phyloP scores from a whole-genome alignment of 2,797 vertebrate genomes.

The Argyrosomus regius region DNA sequence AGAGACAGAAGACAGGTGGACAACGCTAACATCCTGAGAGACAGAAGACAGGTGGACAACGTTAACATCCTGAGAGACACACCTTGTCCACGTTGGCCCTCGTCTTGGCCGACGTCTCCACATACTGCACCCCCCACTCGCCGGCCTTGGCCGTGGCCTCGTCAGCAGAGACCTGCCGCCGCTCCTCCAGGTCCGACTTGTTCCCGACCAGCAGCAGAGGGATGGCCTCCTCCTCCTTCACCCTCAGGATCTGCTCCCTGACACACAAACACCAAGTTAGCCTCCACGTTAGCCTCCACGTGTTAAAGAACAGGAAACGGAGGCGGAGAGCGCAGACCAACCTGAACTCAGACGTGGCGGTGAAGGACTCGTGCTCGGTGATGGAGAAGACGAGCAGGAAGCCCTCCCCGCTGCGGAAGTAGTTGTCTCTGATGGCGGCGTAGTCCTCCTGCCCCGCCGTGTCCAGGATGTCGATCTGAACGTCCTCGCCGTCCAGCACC shows the following conservation, averaged over 20 bases:
- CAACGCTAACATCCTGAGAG: too few species aligned
- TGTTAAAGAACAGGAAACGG: too few species aligned
- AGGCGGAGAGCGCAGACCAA: not conserved
- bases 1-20: too few species aligned
- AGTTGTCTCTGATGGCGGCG: slow-evolving; percentile 97
- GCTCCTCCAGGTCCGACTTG: slow-evolving; percentile 96
- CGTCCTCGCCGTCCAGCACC: slow-evolving; percentile 95
- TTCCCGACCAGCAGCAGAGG: slow-evolving; percentile 95
- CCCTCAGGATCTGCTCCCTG: slow-evolving; percentile 96
- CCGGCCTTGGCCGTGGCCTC: slow-evolving; percentile 89
- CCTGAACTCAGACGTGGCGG: slow-evolving; percentile 94
- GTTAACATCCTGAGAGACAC: too few species aligned
- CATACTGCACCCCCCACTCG: slow-evolving; percentile 95
- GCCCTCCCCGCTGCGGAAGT: slow-evolving; percentile 97
- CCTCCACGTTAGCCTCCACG: too few species aligned
- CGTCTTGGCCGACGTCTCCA: slow-evolving; percentile 96
- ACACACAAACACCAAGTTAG: not conserved
- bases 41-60: too few species aligned
- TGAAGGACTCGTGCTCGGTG: slow-evolving; percentile 95
- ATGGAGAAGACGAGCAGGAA: slow-evolving; percentile 98
- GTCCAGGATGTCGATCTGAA: slow-evolving; percentile 98
- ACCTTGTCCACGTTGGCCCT: slow-evolving; percentile 98
- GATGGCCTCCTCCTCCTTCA: slow-evolving; percentile 95
- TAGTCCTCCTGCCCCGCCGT: slow-evolving; percentile 99
- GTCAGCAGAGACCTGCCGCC: slow-evolving; percentile 91